Evolutionary conservation across 92 coral and sea anemone species (phyloP).

Genomic region (Zoanthus sociatus): DNA sequence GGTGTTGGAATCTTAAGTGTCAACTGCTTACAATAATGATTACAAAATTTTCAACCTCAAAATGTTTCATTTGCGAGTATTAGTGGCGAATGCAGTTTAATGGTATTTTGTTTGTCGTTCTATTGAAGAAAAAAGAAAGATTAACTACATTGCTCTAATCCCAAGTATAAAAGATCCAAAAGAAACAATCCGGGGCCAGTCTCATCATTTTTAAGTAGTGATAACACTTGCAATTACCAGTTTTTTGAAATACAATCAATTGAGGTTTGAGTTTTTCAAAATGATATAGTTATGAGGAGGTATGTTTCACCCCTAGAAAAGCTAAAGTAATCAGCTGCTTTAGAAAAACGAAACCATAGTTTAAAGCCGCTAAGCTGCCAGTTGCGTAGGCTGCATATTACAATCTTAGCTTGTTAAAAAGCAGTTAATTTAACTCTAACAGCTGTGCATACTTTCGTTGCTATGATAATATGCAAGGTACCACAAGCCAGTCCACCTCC

Average conservation of each 20-base stretch:
- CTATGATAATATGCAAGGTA: conserved; percentile 12
- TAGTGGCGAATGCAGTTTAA: too few relatives aligned
- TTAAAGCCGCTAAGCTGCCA: background rate
- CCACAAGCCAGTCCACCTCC: conserved; percentile 25
- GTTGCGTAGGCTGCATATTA: background rate
- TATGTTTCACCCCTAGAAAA: background rate
- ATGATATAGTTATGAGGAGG: background rate
- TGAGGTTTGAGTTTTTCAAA: background rate
- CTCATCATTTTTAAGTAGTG: background rate
- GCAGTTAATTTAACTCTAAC: conserved; percentile 16
- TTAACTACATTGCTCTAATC: background rate
- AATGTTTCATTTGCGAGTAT: background rate
- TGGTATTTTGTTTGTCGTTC: background rate
- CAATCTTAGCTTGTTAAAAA: background rate
- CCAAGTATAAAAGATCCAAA: too few relatives aligned
- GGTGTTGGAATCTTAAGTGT: too few relatives aligned
- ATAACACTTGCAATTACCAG: too few relatives aligned
- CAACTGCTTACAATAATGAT: too few relatives aligned
- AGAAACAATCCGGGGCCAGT: background rate
- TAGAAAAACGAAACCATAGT: background rate
- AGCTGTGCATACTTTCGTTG: conserved; percentile 16
- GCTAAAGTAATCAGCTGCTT: background rate
- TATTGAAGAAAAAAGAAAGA: background rate
- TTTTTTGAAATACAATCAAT: too few relatives aligned
- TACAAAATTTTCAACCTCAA: too few relatives aligned